phyloP scores from a whole-genome alignment of 2,797 vertebrate genomes.

The Onychomys arenicola region DNA sequence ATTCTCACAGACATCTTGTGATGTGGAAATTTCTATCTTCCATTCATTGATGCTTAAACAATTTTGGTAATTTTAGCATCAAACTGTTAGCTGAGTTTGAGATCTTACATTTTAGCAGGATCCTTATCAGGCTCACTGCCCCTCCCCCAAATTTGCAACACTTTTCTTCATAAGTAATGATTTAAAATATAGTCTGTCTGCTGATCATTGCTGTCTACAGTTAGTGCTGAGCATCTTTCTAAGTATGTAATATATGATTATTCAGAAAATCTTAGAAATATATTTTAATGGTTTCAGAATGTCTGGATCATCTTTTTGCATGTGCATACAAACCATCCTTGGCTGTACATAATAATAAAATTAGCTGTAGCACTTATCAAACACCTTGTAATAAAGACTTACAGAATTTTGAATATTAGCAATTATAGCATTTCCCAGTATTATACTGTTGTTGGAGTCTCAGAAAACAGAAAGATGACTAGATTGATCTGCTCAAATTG shows the following conservation, averaged over 20 bases:
- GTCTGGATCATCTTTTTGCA: neutral
- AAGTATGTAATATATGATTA: neutral
- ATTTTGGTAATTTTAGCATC: conserved; percentile 15
- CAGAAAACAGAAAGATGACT: neutral
- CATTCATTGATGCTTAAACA: neutral
- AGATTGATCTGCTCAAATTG: neutral
- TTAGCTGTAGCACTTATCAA: neutral
- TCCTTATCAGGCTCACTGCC: neutral
- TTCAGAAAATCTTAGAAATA: neutral
- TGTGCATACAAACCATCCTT: neutral
- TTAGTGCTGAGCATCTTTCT: neutral
- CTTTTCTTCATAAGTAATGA: neutral
- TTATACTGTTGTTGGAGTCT: neutral
- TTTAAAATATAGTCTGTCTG: neutral
- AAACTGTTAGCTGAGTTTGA: neutral
- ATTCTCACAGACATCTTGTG: neutral
- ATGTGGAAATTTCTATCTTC: neutral
- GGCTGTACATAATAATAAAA: neutral
- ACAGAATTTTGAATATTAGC: neutral
- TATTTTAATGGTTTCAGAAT: neutral
- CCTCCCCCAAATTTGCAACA: neutral
- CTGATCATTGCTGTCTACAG: neutral
- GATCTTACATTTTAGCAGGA: neutral
- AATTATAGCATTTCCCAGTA: neutral
- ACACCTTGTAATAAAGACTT: neutral